Base-by-base conservation (phyloP, 2,888 invertebrate species). In the Alloplasta piceator region DNA sequence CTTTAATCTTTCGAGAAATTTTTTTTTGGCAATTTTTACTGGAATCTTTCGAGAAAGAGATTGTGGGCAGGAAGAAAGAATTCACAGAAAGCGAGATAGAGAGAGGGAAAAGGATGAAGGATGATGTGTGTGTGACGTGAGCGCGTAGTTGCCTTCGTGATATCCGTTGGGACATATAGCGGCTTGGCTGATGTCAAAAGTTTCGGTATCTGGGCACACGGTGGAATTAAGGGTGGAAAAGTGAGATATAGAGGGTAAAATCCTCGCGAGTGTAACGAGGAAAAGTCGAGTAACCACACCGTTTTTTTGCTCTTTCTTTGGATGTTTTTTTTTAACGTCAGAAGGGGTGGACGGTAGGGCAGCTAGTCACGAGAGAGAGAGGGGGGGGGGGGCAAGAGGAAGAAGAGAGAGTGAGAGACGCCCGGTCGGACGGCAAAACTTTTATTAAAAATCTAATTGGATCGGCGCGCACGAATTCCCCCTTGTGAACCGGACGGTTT, bases 361-460 rank as follows among this genome's bases (percentile, higher is more conserved):
- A 71, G 70, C 26, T 46, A 16, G 58, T 26, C 38, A 46, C 3
- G 26, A 26, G 26, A 26, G 26, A 26, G 26, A 26, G 26, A 26
- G 26, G 3, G 26, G 3, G 26, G 3, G n/a, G n/a, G n/a, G n/a
- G n/a, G n/a, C n/a, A n/a, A n/a, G n/a, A n/a, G n/a, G n/a, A n/a
- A n/a, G n/a, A 26, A 26, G 38, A n/a, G 36, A 14, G 46, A 12
- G 76, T 67, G 46, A 48, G 67, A 70, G 70, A 58, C 81, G 60
- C 78, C 63, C 56, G 82, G 70, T 85, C 82, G 85, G 87, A 88
- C 87, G 88, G 86, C 84, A 88, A 89, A 89, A 89, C 88, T 89
- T 89, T 89, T 89, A 89, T 89, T 88, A 89, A 89, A 89, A 89
- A 88, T 88, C 88, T 88, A 88, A 89, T 89, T 89, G 88, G 88